Evolutionary conservation across 2,888 invertebrate genomes (phyloP).

Genomic region (Dasypogon diadema): DNA sequence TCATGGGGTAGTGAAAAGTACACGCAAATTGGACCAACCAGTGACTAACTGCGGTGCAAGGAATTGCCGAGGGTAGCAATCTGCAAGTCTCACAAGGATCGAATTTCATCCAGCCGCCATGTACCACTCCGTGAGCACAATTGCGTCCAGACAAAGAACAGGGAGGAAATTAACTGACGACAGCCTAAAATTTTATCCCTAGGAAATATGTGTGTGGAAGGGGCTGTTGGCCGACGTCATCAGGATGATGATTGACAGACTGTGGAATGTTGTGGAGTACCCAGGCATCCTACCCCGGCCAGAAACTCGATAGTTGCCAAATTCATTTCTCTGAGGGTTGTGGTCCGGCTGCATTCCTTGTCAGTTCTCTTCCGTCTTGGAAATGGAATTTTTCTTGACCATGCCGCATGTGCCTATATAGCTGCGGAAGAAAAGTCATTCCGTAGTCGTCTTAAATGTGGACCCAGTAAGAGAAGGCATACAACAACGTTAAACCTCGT

Average conservation of each 20-base stretch:
- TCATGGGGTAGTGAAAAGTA: neutral
- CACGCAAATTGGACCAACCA: conserved; percentile 44
- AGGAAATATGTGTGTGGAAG: conserved; percentile 2
- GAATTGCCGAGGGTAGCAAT: conserved; percentile 3
- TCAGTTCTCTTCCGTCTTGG: neutral
- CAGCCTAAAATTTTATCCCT: conserved; percentile 28
- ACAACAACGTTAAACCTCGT: conserved; percentile 17
- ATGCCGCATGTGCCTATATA: too few species aligned
- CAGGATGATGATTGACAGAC: conserved; percentile 46
- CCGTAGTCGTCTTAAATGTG: neutral
- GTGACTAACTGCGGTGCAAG: conserved; percentile 4
- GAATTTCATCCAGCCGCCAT: conserved; percentile 26
- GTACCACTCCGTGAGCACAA: conserved; percentile 45
- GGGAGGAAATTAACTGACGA: conserved; percentile 47
- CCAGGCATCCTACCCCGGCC: conserved; percentile 4
- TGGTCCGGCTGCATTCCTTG: neutral
- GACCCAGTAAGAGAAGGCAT: too few species aligned
- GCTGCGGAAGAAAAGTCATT: conserved; percentile 26
- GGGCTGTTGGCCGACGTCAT: conserved; percentile 15
- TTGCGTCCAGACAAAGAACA: conserved; percentile 37
- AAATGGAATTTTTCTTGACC: conserved; percentile 29
- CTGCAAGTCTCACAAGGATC: conserved; percentile 43
- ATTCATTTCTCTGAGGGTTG: neutral
- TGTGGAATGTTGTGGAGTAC: conserved; percentile 20
- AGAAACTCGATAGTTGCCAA: neutral